Base-by-base conservation (phyloP, 2,888 invertebrate species). In the Erebia palarica region DNA sequence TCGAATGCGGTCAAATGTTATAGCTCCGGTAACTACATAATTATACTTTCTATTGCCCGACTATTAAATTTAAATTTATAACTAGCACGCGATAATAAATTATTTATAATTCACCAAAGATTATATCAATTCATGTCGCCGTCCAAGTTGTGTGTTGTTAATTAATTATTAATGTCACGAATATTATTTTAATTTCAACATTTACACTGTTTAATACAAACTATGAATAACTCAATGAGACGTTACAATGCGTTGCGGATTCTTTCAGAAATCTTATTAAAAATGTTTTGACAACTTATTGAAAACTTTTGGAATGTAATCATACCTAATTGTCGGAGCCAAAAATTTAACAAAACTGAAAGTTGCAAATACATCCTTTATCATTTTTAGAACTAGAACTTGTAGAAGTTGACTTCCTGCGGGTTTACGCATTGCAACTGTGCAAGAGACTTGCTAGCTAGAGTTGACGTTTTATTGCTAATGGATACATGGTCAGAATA, bases 1-100 rank as follows among this genome's bases (percentile, higher is more conserved):
- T 82, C 82, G 80, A 87, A 84, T 84, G 83, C 81, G 82, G 82
- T 81, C 78, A 81, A 83, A 83, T 83, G 84, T 85, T 86, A 81
- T 79, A 77, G 70, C 77, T 79, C 78, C 78, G 79, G 72, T 73
- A 80, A 81, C 81, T 79, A 77, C 80, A 78, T 85, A 84, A 88
- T 86, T 85, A 85, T 81, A 83, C 81, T 79, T 82, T 79, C 81
- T 81, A 82, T 83, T 82, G 81, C 82, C 80, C 79, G 76, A 79
- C 82, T 82, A 82, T 84, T 82, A 81, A 80, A 81, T 82, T 82
- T 72, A 70, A 77, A 75, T 76, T 75, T 72, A 76, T 73, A 65
- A 70, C 74, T 69, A 63, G 69, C 73, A 75, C 75, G 71, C 69
- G 68, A 72, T 65, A 65, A 68, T 73, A 72, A 75, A 75, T 73